Conservation (phyloP, 2,113 vertebrate species). For the Indicator maculatus region DNA sequence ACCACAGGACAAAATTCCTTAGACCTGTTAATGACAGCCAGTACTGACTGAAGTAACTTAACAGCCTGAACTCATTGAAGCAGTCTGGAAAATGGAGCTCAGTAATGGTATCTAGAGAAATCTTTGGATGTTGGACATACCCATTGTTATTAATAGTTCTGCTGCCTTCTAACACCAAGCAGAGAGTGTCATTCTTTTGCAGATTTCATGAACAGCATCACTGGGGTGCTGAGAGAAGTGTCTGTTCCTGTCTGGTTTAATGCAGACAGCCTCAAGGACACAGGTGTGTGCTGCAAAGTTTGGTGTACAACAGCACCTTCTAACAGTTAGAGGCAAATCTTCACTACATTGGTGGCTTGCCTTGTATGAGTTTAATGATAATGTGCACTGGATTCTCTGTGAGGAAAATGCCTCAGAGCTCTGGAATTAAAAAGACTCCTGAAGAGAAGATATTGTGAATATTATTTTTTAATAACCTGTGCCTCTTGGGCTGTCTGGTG, state of each 20-base stretch:
- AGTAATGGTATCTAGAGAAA: neutral
- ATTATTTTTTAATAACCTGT: neutral
- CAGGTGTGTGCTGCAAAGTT: neutral
- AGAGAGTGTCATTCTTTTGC: neutral
- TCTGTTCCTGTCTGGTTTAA: neutral
- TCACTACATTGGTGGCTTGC: neutral
- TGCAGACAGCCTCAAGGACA: neutral
- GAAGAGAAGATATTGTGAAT: neutral
- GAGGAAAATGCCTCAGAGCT: slow-evolving; percentile 11
- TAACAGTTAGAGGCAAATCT: neutral
- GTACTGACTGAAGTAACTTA: neutral
- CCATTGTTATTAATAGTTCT: neutral
- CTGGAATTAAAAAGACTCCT: neutral
- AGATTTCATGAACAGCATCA: neutral
- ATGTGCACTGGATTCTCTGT: neutral
- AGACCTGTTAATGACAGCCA: neutral
- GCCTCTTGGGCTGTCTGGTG: neutral
- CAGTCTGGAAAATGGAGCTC: neutral
- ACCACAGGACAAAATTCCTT: no score
- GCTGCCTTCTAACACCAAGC: neutral
- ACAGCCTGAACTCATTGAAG: neutral
- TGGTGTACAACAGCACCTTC: neutral
- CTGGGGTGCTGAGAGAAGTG: neutral
- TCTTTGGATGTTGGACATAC: neutral
- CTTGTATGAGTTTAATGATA: neutral